These are phyloP conservation scores for Drosophila emarginata DNA, from an alignment of 2,888 invertebrate species.

Conservation along the genomic window DNA sequence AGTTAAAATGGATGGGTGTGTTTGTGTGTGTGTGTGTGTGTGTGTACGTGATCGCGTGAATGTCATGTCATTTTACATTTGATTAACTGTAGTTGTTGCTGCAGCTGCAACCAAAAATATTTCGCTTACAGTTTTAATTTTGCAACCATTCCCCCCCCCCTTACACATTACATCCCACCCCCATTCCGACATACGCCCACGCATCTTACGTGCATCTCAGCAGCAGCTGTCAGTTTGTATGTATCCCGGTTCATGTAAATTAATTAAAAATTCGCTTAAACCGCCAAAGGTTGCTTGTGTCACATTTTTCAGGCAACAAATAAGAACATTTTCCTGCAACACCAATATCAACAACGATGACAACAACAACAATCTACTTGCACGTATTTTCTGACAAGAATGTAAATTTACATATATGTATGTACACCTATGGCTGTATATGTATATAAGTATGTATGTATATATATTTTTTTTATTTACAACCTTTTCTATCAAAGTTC, in stretches of 20 bases:
- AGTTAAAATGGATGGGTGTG: conserved; percentile 1
- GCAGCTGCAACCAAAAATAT: conserved; percentile 48
- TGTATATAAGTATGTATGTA: conserved; percentile 22
- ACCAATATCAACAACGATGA: background rate
- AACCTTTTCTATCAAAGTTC: conserved; percentile 63
- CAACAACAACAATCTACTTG: background rate
- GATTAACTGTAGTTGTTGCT: conserved; percentile 62
- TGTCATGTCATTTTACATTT: conserved; percentile 60
- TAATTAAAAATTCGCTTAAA: conserved; percentile 68
- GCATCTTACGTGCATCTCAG: conserved; percentile 62
- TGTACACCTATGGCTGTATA: conserved; percentile 11
- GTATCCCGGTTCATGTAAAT: conserved; percentile 58
- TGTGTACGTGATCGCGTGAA: conserved; percentile 5
- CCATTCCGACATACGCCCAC: conserved; percentile 17
- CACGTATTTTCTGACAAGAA: background rate
- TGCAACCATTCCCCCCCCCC: conserved; percentile 14
- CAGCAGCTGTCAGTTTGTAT: conserved; percentile 59
- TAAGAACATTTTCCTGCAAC: background rate
- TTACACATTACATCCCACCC: background rate
- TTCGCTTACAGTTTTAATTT: conserved; percentile 63
- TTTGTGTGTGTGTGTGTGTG: conserved; percentile 9
- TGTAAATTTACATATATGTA: background rate
- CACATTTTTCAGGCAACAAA: conserved; percentile 9
- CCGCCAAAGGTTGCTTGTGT: conserved; percentile 41
- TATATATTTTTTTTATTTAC: conserved; percentile 49